Base-by-base conservation (phyloP, 1,140 invertebrate genomes). In the Lordiphosa mommai region DNA sequence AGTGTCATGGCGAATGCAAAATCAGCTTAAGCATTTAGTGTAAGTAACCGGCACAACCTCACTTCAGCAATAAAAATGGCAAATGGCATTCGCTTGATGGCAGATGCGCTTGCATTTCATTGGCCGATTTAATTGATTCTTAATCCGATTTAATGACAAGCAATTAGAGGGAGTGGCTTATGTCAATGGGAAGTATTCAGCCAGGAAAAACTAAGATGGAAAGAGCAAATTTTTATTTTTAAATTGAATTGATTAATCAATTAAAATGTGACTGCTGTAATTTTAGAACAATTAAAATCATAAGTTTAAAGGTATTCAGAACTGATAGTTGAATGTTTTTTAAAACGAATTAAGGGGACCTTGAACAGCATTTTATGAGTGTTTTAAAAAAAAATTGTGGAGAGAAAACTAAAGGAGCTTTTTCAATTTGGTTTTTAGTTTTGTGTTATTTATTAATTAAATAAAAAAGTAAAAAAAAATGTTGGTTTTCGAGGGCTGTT, bases 1-100 rank as follows among this genome's bases (percentile, higher is more conserved):
- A 72, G 68, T 66, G 69, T 69, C 69, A 72, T 69, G 56, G 56
- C 60, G 63, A 70, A 61, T 77, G 68, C 48, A 49, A 66, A 74
- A 74, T 67, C 59, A 61, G 67, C 57, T 71, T 71, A 74, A 68
- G 65, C 65, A 41, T 67, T 37, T 52, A 73, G 50, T 56, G 27
- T 58, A 38, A 37, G 36, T 41, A 59, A 55, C 53, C 63, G 4
- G 20, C 20, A 23, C 20, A 5, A 23, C 4, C 20, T 23, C n/a
- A 23, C 20, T 60, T 47, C 34, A 38, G 55, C 48, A 55, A 70
- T 69, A 47, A 55, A 60, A 38, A 33, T 27, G 34, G 14, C 27
- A 27, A 36, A 17, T 32, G 38, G 14, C 17, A 43, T 23, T 43
- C 40, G 40, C 10, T 43, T 6, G 20, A 43, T 48, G 27, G 40